Evolutionary conservation across 2,888 invertebrate genomes (phyloP).

Genomic region (Octodonta nipae): DNA sequence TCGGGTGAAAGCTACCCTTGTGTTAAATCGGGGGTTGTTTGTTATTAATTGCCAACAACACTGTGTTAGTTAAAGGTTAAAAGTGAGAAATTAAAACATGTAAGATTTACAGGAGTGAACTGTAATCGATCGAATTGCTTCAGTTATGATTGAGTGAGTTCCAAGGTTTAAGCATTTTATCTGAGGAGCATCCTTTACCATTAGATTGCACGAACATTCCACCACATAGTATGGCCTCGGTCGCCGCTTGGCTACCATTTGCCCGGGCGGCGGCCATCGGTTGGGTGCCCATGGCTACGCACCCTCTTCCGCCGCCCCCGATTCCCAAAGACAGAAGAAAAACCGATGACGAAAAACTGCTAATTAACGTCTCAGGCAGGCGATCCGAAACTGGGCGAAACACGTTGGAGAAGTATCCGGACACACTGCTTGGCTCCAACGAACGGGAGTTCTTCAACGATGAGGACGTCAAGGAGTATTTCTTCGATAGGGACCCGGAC

Average conservation of each 20-base stretch:
- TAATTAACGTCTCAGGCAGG: conserved; percentile 93
- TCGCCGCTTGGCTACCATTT: conserved; percentile 99
- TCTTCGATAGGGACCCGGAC: conserved; percentile 98
- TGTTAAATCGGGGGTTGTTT: too few species aligned
- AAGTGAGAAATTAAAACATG: too few species aligned
- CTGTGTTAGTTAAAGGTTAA: too few species aligned
- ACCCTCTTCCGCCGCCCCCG: conserved; percentile 93
- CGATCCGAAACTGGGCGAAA: conserved; percentile 98
- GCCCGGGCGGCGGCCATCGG: conserved; percentile 99
- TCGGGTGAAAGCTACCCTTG: too few species aligned
- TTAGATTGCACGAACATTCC: too few species aligned
- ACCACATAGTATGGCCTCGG: conserved; percentile 91
- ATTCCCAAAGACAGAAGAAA: conserved; percentile 81
- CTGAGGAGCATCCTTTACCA: too few species aligned
- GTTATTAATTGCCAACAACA: too few species aligned
- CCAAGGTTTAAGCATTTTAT: too few species aligned
- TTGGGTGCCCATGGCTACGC: conserved; percentile 98
- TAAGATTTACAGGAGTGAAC: too few species aligned
- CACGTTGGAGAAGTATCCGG: conserved; percentile 97
- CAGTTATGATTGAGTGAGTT: too few species aligned
- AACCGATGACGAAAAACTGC: conserved; percentile 90
- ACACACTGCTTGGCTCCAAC: conserved; percentile 90
- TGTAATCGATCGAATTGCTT: conserved; percentile 20
- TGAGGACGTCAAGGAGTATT: conserved; percentile 95
- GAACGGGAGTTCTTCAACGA: conserved; percentile 99